A percentile compares a stretch with the other conserved stretches of the same genome.
These are phyloP conservation scores for Vanessa atalanta DNA, from an alignment of 1,140 invertebrate species.

Conservation along the genomic window DNA sequence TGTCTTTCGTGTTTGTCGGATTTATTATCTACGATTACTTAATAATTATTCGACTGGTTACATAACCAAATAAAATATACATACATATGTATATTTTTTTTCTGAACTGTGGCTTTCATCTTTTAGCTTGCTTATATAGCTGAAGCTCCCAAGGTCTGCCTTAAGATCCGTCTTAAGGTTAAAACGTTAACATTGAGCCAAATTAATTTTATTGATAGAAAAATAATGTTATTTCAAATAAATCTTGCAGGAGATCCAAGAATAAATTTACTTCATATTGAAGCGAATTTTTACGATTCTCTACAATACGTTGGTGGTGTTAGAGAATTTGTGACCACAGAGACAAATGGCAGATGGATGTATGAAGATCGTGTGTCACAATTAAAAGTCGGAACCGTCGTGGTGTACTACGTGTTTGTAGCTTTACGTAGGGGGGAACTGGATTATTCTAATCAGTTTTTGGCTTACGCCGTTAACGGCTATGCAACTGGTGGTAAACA, in stretches of 20 bases:
- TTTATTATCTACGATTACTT: too few species aligned
- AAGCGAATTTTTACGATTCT: constrained; percentile 8
- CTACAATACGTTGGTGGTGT: background rate
- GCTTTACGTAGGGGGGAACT: background rate
- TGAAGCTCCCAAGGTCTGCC: too few species aligned
- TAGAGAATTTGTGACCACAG: constrained; percentile 1
- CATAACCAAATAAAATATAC: too few species aligned
- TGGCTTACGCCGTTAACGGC: background rate
- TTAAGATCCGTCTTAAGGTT: too few species aligned
- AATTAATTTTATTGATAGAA: too few species aligned
- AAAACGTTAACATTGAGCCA: too few species aligned
- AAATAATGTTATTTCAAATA: too few species aligned
- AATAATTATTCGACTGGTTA: too few species aligned
- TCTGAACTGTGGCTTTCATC: too few species aligned
- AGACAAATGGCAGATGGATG: constrained; percentile 1
- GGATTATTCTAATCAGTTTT: background rate
- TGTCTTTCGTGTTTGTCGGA: too few species aligned
- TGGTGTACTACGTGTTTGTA: background rate
- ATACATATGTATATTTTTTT: too few species aligned
- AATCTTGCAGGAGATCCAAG: constrained; percentile 2
- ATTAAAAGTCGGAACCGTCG: background rate
- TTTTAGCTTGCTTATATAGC: too few species aligned
- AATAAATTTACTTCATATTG: constrained; percentile 12
- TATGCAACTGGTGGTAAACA: background rate
- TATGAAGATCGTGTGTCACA: background rate